Percentiles rank a stretch among this genome's conserved stretches.
Evolutionary conservation across 1,140 invertebrate species (phyloP).

Genomic region (Eumeta japonica): DNA sequence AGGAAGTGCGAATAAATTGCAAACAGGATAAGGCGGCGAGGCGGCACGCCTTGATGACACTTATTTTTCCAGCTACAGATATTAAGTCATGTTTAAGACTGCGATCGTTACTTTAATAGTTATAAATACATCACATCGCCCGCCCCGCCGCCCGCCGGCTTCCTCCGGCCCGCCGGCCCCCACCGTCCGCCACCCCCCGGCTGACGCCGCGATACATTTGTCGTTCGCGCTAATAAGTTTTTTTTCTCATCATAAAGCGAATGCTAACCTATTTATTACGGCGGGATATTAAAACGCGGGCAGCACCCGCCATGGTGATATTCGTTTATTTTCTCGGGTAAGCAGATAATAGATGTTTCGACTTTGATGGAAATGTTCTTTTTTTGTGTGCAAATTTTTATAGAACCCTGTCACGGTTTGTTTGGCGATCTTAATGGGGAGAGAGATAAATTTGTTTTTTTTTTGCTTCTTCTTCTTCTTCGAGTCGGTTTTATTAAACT

Average conservation of each 20-base stretch:
- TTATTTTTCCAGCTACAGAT: conserved; percentile 52
- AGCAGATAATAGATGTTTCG: conserved; percentile 22
- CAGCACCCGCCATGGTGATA: conserved; percentile 28
- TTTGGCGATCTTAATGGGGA: conserved; percentile 39
- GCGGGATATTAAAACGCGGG: conserved; percentile 46
- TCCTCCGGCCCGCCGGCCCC: too few relatives aligned
- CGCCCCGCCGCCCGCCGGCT: conserved; percentile 17
- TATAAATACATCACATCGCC: conserved; percentile 57
- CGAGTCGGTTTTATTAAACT: too few relatives aligned
- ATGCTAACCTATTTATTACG: conserved; percentile 55
- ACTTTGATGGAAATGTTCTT: conserved; percentile 23
- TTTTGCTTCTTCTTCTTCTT: neutral
- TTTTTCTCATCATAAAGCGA: conserved; percentile 55
- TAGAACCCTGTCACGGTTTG: conserved; percentile 29
- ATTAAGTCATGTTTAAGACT: conserved; percentile 56
- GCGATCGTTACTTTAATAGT: conserved; percentile 53
- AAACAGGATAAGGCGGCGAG: conserved; percentile 1
- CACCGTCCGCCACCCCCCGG: too few relatives aligned
- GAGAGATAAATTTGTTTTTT: conserved; percentile 5
- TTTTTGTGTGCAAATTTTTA: conserved; percentile 14
- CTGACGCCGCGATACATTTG: conserved; percentile 43
- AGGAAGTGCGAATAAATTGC: too few relatives aligned
- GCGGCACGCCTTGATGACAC: conserved; percentile 31
- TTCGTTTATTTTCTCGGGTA: conserved; percentile 9
- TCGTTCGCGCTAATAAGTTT: conserved; percentile 51